Base-by-base conservation (phyloP, 2,888 invertebrate genomes). In the Scrobipalpa atriplicella region DNA sequence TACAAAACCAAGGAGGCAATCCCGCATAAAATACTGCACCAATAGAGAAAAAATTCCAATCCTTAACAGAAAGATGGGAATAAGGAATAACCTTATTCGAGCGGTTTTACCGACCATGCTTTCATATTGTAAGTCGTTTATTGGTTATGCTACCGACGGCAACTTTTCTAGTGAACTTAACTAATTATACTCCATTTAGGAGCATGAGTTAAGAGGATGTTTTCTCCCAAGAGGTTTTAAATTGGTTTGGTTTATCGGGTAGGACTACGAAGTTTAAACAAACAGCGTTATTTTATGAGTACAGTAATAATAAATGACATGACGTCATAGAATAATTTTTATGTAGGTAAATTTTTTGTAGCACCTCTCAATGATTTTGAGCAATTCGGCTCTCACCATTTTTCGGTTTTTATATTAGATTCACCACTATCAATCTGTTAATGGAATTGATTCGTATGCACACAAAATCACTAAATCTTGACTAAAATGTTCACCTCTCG, bases 101-200 rank as follows among this genome's bases (percentile, higher is more conserved):
- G 82, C 80, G 81, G 79, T 78, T 84, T 81, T 83, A 84, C 79
- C 79, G 73, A 76, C 85, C 80, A 84, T 84, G 77, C 85, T 88
- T 87, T 89, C 84, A 88, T 88, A 87, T 85, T 77, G 70, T 70
- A 68, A 71, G 80, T 83, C 84, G 83, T 88, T 87, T 90, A 87
- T 87, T 88, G 78, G 80, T 85, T 83, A 82, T 83, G 83, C 85
- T 78, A 75, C 80, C 74, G 85, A 38, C 78, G 81, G 80, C 78
- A 79, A 78, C 79, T 79, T 79, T 78, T 79, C 77, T 78, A 74
- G 75, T 56, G 56, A 64, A 64, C 79, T 78, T 81, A 78, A 54
- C 61, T 66, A 68, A 68, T 69, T 69, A 65, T 58, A 43, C 78
- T 78, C 77, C 74, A 78, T 78, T 78, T 74, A 74, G 75, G 41